These are phyloP conservation scores for Odontocolon sp. DNA, from an alignment of 2,888 invertebrate species.

Conservation along the genomic window DNA sequence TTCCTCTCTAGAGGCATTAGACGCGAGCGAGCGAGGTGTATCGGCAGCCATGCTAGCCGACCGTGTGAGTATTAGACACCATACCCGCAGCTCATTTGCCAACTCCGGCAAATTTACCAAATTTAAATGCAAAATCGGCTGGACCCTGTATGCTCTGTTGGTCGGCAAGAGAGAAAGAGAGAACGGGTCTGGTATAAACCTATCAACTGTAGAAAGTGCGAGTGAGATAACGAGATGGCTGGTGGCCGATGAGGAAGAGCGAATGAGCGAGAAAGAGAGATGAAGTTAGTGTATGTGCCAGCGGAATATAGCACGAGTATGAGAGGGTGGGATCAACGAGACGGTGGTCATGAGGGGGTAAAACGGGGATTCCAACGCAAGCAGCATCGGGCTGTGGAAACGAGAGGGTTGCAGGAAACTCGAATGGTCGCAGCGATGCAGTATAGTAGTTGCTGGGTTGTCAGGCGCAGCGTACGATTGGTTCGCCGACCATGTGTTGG, in stretches of 20 bases:
- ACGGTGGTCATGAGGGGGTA: conserved; percentile 62
- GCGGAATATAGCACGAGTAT: conserved; percentile 45
- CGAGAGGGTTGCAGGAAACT: conserved; percentile 74
- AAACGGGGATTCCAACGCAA: conserved; percentile 48
- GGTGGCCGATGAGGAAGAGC: conserved; percentile 43
- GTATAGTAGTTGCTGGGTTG: conserved; percentile 75
- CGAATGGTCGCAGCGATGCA: conserved; percentile 74
- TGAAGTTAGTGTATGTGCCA: conserved; percentile 51
- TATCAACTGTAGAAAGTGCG: conserved; percentile 50
- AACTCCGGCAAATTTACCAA: conserved; percentile 80
- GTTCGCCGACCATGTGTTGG: conserved; percentile 69
- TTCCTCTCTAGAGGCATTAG: conserved; percentile 73
- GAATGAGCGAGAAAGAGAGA: conserved; percentile 49
- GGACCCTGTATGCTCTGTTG: conserved; percentile 65
- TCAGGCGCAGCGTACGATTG: conserved; percentile 76
- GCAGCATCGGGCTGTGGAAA: conserved; percentile 60
- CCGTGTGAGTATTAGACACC: conserved; percentile 75
- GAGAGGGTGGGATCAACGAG: conserved; percentile 60
- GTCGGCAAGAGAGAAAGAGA: conserved; percentile 47
- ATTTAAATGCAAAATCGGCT: conserved; percentile 80
- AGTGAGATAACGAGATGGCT: conserved; percentile 52
- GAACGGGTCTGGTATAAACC: background rate
- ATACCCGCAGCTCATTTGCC: conserved; percentile 79
- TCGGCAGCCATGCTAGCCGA: conserved; percentile 68
- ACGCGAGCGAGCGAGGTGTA: conserved; percentile 67